These are phyloP conservation scores for Daubentonia madagascariensis DNA, from an alignment of 2,113 vertebrate species.

Conservation along the genomic window DNA sequence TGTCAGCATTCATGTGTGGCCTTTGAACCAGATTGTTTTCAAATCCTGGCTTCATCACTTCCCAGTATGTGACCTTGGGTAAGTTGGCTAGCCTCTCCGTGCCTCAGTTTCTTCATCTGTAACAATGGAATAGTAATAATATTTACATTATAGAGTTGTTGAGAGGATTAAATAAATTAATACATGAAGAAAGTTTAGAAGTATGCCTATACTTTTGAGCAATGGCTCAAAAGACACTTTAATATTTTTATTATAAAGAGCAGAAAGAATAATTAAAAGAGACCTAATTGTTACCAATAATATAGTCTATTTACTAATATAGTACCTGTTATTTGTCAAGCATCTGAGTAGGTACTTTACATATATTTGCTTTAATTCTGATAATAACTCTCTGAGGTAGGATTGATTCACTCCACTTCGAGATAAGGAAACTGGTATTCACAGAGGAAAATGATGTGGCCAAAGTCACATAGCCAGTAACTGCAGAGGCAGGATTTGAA, in stretches of 20 bases:
- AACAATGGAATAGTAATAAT: background rate
- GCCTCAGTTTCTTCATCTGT: background rate
- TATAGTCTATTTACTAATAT: background rate
- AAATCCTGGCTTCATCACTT: background rate
- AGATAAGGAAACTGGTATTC: background rate
- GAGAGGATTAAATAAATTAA: background rate
- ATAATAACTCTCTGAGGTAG: background rate
- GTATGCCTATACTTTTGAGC: background rate
- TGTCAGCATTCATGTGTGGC: background rate
- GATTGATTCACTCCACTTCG: background rate
- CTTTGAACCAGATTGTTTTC: background rate
- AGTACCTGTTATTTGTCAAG: background rate
- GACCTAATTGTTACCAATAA: background rate
- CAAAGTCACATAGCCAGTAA: background rate
- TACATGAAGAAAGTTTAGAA: background rate
- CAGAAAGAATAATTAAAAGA: slow-evolving; percentile 21
- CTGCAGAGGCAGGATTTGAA: background rate
- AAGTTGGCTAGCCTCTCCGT: background rate
- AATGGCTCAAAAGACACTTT: background rate
- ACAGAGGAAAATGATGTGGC: background rate
- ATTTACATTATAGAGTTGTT: background rate
- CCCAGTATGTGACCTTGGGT: background rate
- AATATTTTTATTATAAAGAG: slow-evolving; percentile 26
- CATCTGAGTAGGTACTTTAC: background rate
- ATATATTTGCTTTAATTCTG: slow-evolving; percentile 17